Evolutionary conservation across 2,113 vertebrate species (phyloP).

Genomic region (Isurus oxyrinchus): DNA sequence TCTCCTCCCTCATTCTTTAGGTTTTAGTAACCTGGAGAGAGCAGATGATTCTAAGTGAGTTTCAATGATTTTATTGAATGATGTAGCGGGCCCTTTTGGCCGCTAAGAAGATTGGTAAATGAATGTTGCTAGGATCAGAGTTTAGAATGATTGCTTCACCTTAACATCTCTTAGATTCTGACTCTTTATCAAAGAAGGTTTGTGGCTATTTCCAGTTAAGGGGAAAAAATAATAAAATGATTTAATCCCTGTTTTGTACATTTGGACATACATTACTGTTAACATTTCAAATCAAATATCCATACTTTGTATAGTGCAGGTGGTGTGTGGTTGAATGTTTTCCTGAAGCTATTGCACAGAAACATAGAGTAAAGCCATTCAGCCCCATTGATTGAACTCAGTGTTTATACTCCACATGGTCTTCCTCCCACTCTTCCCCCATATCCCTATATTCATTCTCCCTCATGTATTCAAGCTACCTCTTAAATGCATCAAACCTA

Average conservation of each 20-base stretch:
- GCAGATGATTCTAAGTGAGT: neutral
- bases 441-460: neutral
- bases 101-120: neutral
- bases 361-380: neutral
- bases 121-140: neutral
- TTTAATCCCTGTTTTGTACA: neutral
- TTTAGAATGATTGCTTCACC: neutral
- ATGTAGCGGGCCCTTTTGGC: neutral
- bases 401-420: neutral
- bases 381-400: neutral
- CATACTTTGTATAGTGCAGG: no score
- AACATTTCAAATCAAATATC: no score
- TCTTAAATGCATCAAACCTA: neutral
- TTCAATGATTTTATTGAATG: neutral
- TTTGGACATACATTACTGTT: neutral
- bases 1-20: neutral
- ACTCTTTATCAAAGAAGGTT: neutral
- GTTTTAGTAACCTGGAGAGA: neutral
- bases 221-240: neutral
- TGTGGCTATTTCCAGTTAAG: neutral
- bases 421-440: neutral
- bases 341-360: no score
- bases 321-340: no score
- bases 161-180: neutral
- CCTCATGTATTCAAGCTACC: neutral